Conservation (phyloP, 2,113 vertebrate genomes). For the Laticauda colubrina region DNA sequence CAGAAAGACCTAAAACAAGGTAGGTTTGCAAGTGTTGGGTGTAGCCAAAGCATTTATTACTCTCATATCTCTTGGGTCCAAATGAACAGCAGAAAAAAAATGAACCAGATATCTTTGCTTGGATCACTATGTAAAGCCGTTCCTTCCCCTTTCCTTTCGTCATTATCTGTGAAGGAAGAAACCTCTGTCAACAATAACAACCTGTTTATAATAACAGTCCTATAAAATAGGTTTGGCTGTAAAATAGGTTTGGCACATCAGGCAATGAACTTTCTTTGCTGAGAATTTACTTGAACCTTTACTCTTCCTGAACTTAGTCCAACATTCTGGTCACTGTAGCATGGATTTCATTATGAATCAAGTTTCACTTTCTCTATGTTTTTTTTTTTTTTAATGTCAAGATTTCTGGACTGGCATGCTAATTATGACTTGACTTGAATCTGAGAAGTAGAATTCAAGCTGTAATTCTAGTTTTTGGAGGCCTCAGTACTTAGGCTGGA, state of each 20-base stretch:
- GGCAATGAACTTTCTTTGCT: neutral
- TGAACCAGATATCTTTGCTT: neutral
- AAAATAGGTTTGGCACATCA: neutral
- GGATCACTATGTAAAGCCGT: neutral
- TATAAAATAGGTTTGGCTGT: neutral
- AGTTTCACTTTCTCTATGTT: neutral
- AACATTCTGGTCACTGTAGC: neutral
- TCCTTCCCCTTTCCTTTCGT: neutral
- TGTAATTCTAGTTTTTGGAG: neutral
- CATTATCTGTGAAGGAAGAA: neutral
- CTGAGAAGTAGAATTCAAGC: neutral
- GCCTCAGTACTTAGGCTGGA: neutral
- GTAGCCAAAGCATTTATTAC: neutral
- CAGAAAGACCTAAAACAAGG: neutral
- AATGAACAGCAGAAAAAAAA: neutral
- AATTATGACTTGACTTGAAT: neutral
- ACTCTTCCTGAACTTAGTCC: neutral
- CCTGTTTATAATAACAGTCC: neutral
- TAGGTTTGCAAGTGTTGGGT: neutral
- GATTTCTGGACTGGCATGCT: neutral
- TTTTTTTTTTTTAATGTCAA: neutral
- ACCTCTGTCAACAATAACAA: neutral
- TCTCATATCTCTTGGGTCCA: neutral
- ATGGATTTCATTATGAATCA: neutral
- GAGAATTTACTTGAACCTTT: neutral